Evolutionary conservation across 2,888 invertebrate genomes (phyloP), one percentile per base, ranked within the genome.

Genomic region (Lasioglossum villosulum): DNA sequence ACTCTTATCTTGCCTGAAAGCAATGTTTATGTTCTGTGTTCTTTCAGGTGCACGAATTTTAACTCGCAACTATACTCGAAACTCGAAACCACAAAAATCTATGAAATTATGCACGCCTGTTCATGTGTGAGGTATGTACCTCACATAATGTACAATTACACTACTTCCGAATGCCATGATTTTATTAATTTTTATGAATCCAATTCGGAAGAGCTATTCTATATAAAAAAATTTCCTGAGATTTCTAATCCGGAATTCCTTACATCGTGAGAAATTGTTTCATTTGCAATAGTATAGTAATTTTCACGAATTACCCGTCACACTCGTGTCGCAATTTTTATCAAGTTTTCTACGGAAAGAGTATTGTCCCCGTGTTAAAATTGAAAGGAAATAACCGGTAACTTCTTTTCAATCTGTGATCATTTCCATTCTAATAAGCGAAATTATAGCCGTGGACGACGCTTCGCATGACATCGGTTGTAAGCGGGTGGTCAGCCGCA

Each of bases 401-500:
- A 14, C 34, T 66, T 45, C 45, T 80, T 30, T 30, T 8, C 68
- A 68, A 23, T 48, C 45, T 74, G 45, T 23, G 59, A 80, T 82
- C 84, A 90, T 90, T 89, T 83, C 84, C 89, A 80, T 81, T 59
- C 80, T 34, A 78, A 74, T 86, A 84, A 77, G 80, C 73, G 59
- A 78, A 90, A 90, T 90, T 84, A 89, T 78, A 48, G 71, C n/a
- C 42, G 68, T 23, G 75, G 70, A 75, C 80, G 73, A 27, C 52
- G 70, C 73, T 56, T n/a, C 66, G 70, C 76, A 71, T 66, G 85
- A 90, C 88, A 91, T 91, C 91, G 90, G 86, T 71, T 70, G 88
- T 83, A 83, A 90, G 90, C 90, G 78, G 76, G 88, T 81, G 90
- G 91, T 88, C 84, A 90, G 85, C 90, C 90, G 84, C 91, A 90